These are phyloP conservation scores for Cranoglanis bouderius DNA, from an alignment of 2,113 vertebrate genomes.

Conservation along the genomic window DNA sequence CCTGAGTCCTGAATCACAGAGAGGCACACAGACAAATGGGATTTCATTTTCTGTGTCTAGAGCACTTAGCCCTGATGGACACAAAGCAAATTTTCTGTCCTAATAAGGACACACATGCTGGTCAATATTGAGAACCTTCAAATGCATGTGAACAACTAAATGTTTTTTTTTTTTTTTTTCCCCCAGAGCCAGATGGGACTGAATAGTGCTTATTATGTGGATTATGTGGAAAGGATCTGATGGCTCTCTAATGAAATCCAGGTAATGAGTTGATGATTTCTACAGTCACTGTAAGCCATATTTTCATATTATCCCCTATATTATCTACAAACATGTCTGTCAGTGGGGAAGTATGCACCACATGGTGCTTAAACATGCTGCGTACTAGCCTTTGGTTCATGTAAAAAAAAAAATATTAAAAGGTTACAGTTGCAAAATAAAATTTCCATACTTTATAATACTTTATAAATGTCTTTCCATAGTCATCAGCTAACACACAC, in stretches of 20 bases:
- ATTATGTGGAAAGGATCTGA: not conserved
- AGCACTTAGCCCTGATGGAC: not conserved
- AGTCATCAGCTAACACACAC: not conserved
- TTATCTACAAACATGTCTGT: slow-evolving; percentile 9
- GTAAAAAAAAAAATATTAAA: not conserved
- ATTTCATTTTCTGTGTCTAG: not conserved
- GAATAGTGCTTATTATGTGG: not conserved
- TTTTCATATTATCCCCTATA: slow-evolving; percentile 9
- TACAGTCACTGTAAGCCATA: not conserved
- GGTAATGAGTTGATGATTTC: slow-evolving; percentile 6
- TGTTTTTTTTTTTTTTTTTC: not conserved
- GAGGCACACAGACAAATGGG: not conserved
- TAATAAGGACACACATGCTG: slow-evolving; percentile 8
- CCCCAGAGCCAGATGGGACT: slow-evolving; percentile 7
- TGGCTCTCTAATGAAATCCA: not conserved
- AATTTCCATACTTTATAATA: not conserved
- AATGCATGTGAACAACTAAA: not conserved
- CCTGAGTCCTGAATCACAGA: not conserved
- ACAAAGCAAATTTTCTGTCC: slow-evolving; percentile 10
- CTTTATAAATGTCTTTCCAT: not conserved
- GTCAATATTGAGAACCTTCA: slow-evolving; percentile 9
- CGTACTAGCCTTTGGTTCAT: not conserved
- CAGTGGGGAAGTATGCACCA: not conserved
- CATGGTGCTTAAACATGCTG: not conserved
- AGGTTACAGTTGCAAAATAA: not conserved